These are phyloP conservation scores for Fukomys damarensis DNA, from an alignment of 2,113 vertebrate genomes.

Conservation along the genomic window DNA sequence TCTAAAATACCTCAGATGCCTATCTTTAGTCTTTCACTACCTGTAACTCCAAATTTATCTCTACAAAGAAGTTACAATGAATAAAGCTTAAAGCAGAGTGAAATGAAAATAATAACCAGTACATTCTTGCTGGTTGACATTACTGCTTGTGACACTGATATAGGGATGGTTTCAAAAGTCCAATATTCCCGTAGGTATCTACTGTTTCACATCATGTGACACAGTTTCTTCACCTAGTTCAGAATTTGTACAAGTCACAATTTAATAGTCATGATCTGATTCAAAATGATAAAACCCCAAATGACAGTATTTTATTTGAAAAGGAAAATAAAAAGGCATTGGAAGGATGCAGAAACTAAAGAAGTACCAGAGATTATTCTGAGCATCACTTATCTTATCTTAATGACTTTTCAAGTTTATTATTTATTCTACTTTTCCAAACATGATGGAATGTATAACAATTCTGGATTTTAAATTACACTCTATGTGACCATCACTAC, in stretches of 20 bases:
- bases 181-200: neutral
- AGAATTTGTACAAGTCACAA: neutral
- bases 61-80: neutral
- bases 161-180: neutral
- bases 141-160: neutral
- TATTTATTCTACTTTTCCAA: neutral
- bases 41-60: neutral
- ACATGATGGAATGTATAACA: accelerated
- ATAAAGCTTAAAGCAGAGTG: neutral
- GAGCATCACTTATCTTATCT: neutral
- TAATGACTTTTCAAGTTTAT: neutral
- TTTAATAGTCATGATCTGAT: neutral
- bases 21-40: neutral
- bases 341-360: neutral
- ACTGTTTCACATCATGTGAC: neutral
- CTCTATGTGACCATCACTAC: neutral
- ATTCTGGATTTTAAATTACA: neutral
- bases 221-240: neutral
- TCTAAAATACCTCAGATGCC: neutral
- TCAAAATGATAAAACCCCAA: neutral
- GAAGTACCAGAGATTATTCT: neutral
- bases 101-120: neutral
- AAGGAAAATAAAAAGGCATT: neutral
- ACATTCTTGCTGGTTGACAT: neutral
- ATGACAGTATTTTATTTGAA: neutral